These are phyloP conservation scores for Gila robusta DNA, from an alignment of 2,797 vertebrate genomes.

Conservation along the genomic window DNA sequence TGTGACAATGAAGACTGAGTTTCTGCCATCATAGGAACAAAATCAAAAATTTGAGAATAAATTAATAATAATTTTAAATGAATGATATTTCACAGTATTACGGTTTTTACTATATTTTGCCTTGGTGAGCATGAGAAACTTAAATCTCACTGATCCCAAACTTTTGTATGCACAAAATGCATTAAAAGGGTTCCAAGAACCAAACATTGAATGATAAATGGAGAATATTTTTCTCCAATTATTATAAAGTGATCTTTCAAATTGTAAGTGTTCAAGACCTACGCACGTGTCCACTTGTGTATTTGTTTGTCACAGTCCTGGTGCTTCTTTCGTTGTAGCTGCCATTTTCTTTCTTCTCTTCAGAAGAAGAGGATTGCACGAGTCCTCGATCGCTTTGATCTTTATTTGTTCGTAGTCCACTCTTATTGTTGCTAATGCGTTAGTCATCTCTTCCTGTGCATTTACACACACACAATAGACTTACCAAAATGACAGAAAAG, in stretches of 20 bases:
- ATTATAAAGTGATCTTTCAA: not conserved
- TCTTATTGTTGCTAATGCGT: conserved; percentile 89
- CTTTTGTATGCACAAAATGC: not conserved
- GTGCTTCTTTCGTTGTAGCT: conserved; percentile 60
- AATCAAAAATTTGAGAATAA: not conserved
- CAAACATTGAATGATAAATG: not conserved
- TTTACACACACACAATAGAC: conserved; percentile 5
- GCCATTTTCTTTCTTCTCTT: conserved; percentile 87
- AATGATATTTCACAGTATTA: not conserved
- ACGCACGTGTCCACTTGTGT: not conserved
- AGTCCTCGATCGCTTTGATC: conserved; percentile 90
- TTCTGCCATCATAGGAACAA: not conserved
- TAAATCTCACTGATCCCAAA: not conserved
- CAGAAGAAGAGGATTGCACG: conserved; percentile 88
- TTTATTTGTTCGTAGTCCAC: conserved; percentile 93
- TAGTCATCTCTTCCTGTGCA: conserved; percentile 91
- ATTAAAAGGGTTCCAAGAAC: not conserved
- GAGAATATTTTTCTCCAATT: not conserved
- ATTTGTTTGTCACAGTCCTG: conserved; percentile 42
- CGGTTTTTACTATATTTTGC: not conserved
- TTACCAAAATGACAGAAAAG: not conserved
- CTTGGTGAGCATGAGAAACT: not conserved
- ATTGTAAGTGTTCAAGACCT: not conserved
- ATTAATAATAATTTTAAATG: not conserved
- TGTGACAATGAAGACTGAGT: not conserved